phyloP scores from a whole-genome alignment of 2,113 vertebrate species.

The Telmatochromis sp. region DNA sequence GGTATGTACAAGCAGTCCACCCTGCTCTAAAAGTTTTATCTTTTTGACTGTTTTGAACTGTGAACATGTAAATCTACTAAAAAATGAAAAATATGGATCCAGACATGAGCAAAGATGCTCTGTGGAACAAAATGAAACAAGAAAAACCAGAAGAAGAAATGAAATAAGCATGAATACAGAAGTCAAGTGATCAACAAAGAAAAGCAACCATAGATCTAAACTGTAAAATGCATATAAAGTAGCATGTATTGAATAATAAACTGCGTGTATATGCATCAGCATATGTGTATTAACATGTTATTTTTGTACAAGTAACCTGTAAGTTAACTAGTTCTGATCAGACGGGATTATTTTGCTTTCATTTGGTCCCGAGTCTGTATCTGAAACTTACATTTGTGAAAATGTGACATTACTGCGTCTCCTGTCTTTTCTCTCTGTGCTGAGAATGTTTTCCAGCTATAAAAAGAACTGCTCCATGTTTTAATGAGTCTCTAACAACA shows the following conservation, averaged over 20 bases:
- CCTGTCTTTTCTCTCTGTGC: neutral
- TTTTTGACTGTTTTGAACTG: neutral
- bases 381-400: neutral
- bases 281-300: neutral
- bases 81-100: rapidly evolving
- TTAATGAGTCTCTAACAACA: neutral
- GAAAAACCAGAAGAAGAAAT: rapidly evolving
- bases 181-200: neutral
- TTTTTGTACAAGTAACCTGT: rapidly evolving
- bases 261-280: neutral
- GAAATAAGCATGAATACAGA: neutral
- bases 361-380: rapidly evolving
- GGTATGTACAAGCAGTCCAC: rapidly evolving
- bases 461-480: rapidly evolving
- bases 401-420: neutral
- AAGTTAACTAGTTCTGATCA: neutral
- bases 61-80: neutral
- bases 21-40: neutral
- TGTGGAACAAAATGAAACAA: neutral
- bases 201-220: neutral
- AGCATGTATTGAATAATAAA: neutral
- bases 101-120: neutral
- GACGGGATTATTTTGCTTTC: neutral
- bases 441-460: neutral
- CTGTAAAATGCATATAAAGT: neutral